Evolutionary conservation across 2,888 invertebrate genomes (phyloP).

Genomic region (Nemotelus nigrinus): DNA sequence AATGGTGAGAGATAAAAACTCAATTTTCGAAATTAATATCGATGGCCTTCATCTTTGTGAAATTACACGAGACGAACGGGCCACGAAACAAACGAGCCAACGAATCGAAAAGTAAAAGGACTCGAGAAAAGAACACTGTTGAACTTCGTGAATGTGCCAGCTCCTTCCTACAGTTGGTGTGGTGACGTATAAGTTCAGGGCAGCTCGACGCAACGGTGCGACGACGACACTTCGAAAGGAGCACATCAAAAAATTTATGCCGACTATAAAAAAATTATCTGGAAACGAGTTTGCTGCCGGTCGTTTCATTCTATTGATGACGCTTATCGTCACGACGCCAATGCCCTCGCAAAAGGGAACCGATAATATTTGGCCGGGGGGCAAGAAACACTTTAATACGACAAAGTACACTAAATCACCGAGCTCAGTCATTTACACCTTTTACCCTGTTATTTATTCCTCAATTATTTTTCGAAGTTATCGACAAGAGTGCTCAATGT

Average conservation of each 20-base stretch:
- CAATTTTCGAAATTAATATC: conserved; percentile 45
- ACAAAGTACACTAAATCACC: conserved; percentile 26
- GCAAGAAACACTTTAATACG: conserved; percentile 5
- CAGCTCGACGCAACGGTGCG: not conserved
- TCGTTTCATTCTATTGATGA: conserved; percentile 9
- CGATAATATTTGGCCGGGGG: not conserved
- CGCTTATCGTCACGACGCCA: conserved; percentile 13
- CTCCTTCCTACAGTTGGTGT: no score
- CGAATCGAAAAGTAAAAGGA: not conserved
- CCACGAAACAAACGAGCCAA: not conserved
- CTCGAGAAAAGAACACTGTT: not conserved
- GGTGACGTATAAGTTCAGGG: no score
- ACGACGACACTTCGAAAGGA: not conserved
- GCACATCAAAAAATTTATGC: conserved; percentile 37
- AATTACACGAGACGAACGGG: conserved; percentile 13
- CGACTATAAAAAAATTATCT: conserved; percentile 38
- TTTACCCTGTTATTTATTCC: conserved; percentile 38
- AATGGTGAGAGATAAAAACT: conserved; percentile 42
- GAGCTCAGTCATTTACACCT: conserved; percentile 36
- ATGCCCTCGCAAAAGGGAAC: not conserved
- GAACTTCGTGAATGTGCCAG: no score
- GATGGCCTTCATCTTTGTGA: conserved; percentile 38
- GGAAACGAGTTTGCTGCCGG: conserved; percentile 12
- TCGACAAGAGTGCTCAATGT: not conserved
- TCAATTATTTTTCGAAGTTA: conserved; percentile 32